phyloP scores from a whole-genome alignment of 2,888 invertebrate genomes.

The Mesorhabditis sp. region DNA sequence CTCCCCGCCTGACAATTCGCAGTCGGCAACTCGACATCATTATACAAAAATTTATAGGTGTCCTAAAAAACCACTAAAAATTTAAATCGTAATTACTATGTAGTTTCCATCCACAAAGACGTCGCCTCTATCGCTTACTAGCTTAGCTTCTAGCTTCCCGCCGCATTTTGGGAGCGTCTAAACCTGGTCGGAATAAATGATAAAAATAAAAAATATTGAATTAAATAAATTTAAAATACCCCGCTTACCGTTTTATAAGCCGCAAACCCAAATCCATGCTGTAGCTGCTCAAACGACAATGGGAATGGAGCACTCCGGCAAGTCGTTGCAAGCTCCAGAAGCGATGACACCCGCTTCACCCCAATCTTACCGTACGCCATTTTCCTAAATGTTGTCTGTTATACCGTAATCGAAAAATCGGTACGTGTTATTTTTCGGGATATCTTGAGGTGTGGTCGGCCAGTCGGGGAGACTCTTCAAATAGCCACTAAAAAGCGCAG shows the following conservation, averaged over 20 bases:
- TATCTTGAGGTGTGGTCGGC: slow-evolving; percentile 26
- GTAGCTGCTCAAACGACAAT: slow-evolving; percentile 42
- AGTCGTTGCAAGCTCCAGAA: neutral
- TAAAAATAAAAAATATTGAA: neutral
- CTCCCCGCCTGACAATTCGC: neutral
- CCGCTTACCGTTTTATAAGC: slow-evolving; percentile 34
- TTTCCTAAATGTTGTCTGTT: slow-evolving; percentile 16
- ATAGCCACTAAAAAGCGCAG: slow-evolving; percentile 6
- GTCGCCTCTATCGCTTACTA: slow-evolving; percentile 42
- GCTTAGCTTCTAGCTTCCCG: slow-evolving; percentile 29
- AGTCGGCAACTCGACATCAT: neutral
- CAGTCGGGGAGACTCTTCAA: slow-evolving; percentile 23
- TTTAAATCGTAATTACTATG: slow-evolving; percentile 17
- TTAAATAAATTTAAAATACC: neutral
- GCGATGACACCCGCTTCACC: slow-evolving; percentile 8
- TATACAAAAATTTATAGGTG: neutral
- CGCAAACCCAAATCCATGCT: slow-evolving; percentile 42
- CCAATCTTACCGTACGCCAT: slow-evolving; percentile 24
- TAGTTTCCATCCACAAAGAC: slow-evolving; percentile 39
- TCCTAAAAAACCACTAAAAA: neutral
- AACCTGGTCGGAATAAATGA: slow-evolving; percentile 7
- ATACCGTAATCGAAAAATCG: neutral
- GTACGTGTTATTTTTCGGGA: slow-evolving; percentile 62
- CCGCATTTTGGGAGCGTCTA: slow-evolving; percentile 29
- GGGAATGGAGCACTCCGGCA: slow-evolving; percentile 31